These are phyloP conservation scores for Sinocyclocheilus rhinocerous DNA, from an alignment of 2,113 vertebrate genomes.

Conservation along the genomic window DNA sequence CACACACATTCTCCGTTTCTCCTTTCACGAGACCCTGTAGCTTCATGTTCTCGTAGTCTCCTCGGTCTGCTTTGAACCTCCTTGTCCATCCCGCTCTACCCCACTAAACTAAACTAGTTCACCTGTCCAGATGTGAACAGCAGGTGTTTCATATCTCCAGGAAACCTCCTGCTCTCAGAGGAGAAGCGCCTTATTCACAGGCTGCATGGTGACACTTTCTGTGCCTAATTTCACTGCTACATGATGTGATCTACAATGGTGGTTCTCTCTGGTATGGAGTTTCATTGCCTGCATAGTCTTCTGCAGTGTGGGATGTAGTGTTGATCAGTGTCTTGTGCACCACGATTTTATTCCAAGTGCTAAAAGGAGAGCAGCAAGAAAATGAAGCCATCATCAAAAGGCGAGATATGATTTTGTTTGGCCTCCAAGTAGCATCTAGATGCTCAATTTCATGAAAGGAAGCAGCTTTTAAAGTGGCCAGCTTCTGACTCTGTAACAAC, in stretches of 20 bases:
- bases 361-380: neutral
- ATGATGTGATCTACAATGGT: slow-evolving; percentile 8
- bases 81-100: slow-evolving; percentile 34
- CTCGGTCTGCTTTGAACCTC: slow-evolving; percentile 38
- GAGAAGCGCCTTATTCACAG: neutral
- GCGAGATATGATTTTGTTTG: neutral
- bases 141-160: slow-evolving; percentile 63
- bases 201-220: slow-evolving; percentile 30
- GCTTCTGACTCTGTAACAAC: neutral
- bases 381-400: neutral
- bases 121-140: slow-evolving; percentile 55
- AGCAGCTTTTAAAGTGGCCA: neutral
- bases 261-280: neutral
- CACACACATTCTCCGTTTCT: neutral
- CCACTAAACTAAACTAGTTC: slow-evolving; percentile 45
- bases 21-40: neutral
- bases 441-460: neutral
- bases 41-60: neutral
- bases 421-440: neutral
- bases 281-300: neutral
- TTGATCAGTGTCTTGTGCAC: neutral
- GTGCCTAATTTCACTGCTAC: slow-evolving; percentile 25
- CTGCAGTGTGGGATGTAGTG: neutral
- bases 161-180: slow-evolving; percentile 34
- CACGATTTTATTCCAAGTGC: neutral